Evolutionary conservation across 2,797 vertebrate species (phyloP).

Genomic region (Oreortyx pictus): DNA sequence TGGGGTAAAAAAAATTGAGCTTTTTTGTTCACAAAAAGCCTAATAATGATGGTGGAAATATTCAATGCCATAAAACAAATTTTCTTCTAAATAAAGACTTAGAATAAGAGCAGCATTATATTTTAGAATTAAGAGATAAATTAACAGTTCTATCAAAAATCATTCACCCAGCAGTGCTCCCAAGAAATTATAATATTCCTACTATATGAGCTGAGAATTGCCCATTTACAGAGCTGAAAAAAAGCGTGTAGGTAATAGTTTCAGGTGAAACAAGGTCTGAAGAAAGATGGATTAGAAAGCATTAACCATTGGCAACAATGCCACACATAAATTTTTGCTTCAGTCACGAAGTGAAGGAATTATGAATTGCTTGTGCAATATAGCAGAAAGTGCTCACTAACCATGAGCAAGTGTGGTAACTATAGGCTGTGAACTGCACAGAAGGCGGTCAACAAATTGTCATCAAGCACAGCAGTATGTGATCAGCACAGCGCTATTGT

Average conservation of each 20-base stretch:
- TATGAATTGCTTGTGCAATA: not conserved
- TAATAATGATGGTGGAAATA: not conserved
- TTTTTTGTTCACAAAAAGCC: not conserved
- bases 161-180: not conserved
- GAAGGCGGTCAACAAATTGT: not conserved
- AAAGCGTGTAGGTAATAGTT: not conserved
- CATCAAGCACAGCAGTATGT: not conserved
- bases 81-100: not conserved
- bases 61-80: not conserved
- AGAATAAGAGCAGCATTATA: not conserved
- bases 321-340: not conserved
- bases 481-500: not conserved
- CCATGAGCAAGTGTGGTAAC: not conserved
- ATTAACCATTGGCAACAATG: not conserved
- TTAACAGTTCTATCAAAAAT: not conserved
- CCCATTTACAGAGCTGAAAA: not conserved
- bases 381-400: not conserved
- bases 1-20: rapidly evolving
- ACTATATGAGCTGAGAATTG: not conserved
- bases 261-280: not conserved
- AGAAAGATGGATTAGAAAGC: not conserved
- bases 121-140: not conserved
- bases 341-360: not conserved
- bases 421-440: not conserved
- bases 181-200: not conserved